phyloP scores from a whole-genome alignment of 2,888 invertebrate genomes.

The Lasioglossum figueresi region DNA sequence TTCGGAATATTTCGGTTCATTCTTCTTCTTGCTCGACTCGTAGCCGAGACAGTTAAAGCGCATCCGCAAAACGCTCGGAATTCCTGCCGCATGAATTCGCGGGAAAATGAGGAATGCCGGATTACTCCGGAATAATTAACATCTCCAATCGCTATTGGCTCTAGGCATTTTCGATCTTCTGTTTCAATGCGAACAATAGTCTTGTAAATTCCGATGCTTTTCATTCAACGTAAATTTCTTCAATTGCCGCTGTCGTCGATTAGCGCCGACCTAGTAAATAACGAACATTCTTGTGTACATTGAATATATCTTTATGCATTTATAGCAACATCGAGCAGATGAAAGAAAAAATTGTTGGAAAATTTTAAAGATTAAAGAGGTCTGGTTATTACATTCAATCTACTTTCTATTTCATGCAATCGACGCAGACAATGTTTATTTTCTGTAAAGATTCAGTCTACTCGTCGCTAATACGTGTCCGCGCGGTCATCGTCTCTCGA shows the following conservation, averaged over 20 bases:
- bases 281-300: not conserved
- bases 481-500: conserved; percentile 3
- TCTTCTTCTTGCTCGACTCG: conserved; percentile 3
- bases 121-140: not conserved
- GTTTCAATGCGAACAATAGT: not conserved
- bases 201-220: not conserved
- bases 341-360: no score
- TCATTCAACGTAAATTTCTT: not conserved
- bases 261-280: not conserved
- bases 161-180: not conserved
- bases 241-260: not conserved
- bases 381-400: no score
- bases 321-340: no score
- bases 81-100: not conserved
- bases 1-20: conserved; percentile 31
- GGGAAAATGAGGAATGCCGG: not conserved
- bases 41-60: conserved; percentile 8
- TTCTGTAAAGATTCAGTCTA: no score
- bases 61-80: not conserved
- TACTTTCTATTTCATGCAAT: no score
- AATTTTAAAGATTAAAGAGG: no score
- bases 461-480: not conserved
- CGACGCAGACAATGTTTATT: no score
- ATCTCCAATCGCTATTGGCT: not conserved
- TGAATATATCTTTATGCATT: no score